Conservation (phyloP, 2,888 invertebrate genomes). For the Troides oblongomaculatus region DNA sequence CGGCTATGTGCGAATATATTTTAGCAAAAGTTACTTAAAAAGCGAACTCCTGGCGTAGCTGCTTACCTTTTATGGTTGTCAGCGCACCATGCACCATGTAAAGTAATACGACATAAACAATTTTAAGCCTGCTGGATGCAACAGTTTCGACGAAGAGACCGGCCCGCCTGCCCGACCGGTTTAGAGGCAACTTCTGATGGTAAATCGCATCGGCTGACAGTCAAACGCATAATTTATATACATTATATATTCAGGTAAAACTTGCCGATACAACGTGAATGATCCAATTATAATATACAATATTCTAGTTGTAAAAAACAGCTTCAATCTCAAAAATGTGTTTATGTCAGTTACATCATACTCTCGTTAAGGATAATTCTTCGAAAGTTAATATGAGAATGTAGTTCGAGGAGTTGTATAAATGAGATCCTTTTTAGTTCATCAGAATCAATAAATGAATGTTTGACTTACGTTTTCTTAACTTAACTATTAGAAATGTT, state of each 20-base stretch:
- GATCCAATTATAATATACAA: conserved; percentile 9
- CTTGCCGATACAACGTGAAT: conserved; percentile 6
- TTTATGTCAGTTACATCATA: conserved; percentile 4
- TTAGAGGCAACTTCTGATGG: conserved; percentile 68
- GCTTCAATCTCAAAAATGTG: not conserved
- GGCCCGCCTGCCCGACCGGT: conserved; percentile 71
- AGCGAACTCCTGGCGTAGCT: conserved; percentile 31
- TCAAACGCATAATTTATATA: conserved; percentile 48
- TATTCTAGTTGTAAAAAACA: not conserved
- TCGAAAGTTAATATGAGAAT: not conserved
- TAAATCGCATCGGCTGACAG: conserved; percentile 74
- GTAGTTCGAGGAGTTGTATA: not conserved
- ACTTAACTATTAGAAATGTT: no score
- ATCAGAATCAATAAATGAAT: not conserved
- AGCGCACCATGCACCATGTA: conserved; percentile 36
- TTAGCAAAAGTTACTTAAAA: conserved; percentile 28
- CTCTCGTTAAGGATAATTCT: conserved; percentile 1
- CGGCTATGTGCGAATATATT: conserved; percentile 14
- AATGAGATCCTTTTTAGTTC: not conserved
- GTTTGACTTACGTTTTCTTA: no score
- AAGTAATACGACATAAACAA: conserved; percentile 58
- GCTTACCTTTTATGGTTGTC: conserved; percentile 32
- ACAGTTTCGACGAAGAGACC: conserved; percentile 57
- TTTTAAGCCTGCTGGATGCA: conserved; percentile 62
- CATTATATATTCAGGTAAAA: conserved; percentile 29